These are phyloP conservation scores for Myotis planiceps DNA, from an alignment of 2,797 vertebrate species.

Conservation along the genomic window DNA sequence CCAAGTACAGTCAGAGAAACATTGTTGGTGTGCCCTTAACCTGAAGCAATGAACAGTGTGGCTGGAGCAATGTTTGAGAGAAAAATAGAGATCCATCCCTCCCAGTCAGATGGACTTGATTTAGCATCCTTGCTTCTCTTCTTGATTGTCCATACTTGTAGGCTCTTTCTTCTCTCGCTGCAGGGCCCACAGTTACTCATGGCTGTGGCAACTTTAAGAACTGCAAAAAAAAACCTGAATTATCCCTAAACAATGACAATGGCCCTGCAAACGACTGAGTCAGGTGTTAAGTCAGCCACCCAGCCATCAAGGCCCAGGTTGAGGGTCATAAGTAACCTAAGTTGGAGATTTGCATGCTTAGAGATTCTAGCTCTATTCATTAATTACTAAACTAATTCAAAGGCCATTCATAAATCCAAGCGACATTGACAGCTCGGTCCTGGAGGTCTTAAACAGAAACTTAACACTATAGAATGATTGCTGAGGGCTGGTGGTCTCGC, in stretches of 20 bases:
- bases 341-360: neutral
- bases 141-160: neutral
- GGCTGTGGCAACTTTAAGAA: neutral
- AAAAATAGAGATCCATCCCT: neutral
- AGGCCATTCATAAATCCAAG: neutral
- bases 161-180: neutral
- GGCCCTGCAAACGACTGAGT: neutral
- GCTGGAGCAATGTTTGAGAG: neutral
- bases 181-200: neutral
- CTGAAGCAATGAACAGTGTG: neutral
- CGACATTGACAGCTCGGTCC: neutral
- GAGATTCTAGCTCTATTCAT: neutral
- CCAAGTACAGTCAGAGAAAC: neutral
- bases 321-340: neutral
- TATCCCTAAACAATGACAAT: neutral
- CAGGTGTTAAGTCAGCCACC: neutral
- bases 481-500: neutral
- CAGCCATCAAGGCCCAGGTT: neutral
- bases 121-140: neutral
- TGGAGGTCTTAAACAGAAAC: constrained; percentile 4
- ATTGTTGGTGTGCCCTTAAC: neutral
- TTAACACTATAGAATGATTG: neutral
- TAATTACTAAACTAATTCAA: neutral
- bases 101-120: neutral
- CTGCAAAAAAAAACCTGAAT: neutral